Conservation (phyloP, 2,888 invertebrate species). For the Cotesia congregata region DNA sequence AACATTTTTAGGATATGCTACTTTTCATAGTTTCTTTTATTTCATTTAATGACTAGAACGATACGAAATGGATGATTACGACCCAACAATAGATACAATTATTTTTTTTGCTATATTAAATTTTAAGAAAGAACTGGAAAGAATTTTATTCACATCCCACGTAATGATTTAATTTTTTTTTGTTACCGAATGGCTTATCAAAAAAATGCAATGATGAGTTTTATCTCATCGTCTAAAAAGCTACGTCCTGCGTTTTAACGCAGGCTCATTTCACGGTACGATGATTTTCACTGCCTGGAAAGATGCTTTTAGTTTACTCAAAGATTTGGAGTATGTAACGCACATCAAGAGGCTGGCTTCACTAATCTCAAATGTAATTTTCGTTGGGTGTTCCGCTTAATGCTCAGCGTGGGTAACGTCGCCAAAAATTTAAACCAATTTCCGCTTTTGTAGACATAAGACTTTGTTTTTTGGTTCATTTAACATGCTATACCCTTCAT, state of each 20-base stretch:
- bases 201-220: constrained; percentile 41
- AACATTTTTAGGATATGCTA: constrained; percentile 43
- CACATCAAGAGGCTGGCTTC: constrained; percentile 26
- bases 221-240: constrained; percentile 39
- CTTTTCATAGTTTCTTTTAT: constrained; percentile 16
- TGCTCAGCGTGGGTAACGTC: constrained; percentile 39
- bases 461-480: constrained; percentile 43
- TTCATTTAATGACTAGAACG: constrained; percentile 10
- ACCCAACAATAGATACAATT: constrained; percentile 9
- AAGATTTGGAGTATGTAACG: constrained; percentile 32
- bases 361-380: constrained; percentile 48
- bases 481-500: constrained; percentile 42
- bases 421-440: constrained; percentile 42
- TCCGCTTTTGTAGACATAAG: constrained; percentile 40
- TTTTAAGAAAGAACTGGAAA: background rate
- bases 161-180: constrained; percentile 24
- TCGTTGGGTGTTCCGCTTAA: constrained; percentile 45
- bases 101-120: constrained; percentile 15
- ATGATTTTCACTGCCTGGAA: constrained; percentile 46
- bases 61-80: constrained; percentile 16
- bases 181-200: constrained; percentile 30
- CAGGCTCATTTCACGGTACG: constrained; percentile 54
- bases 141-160: background rate
- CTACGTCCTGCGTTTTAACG: constrained; percentile 38
- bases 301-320: constrained; percentile 47